Base-by-base conservation (phyloP, 1,140 invertebrate species). In the Agrypnia vestita region DNA sequence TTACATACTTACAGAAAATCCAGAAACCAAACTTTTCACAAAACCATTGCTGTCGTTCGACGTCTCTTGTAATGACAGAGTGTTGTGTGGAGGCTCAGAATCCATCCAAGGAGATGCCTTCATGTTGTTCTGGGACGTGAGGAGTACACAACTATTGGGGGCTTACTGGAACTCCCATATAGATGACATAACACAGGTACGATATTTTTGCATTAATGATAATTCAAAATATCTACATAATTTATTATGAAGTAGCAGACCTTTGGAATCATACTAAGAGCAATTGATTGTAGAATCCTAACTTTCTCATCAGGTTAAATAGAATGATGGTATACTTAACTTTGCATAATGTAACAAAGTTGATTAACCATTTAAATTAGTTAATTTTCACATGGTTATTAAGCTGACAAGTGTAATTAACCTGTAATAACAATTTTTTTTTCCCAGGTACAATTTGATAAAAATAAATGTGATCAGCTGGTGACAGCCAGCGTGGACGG, bases 161-260 rank as follows among this genome's bases (percentile, higher is more conserved):
- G 95, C 93, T 10, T 98, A 97, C 86, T 95, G 94, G 92, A 94
- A 97, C 84, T 94, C 93, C 35, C 96, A 97, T 84, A 92, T 93
- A 80, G 95, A 96, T 88, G 96, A 97, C 86, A 91, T 98, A 11
- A 96, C 95, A 44, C 91, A 94, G 86, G 93, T 94, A 85, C 46
- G 15, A 80, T 61, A 46, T 76, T 75, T 72, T 10, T 21, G 1
- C 25, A 35, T 35, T 35, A 35, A 35, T 35, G 25, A 3, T 35
- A 35, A 35, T 35, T 35, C 25, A 35, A n/a, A n/a, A n/a, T n/a
- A n/a, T n/a, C n/a, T n/a, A n/a, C n/a, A n/a, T n/a, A n/a, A n/a
- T n/a, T n/a, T n/a, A n/a, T 35, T 35, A 35, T 35, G 6, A 35
- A 35, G 6, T 35, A 35, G 25, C 1, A 35, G 25, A 35, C 25